Evolutionary conservation across 2,888 invertebrate species (phyloP).

Genomic region (Melanophora roralis): DNA sequence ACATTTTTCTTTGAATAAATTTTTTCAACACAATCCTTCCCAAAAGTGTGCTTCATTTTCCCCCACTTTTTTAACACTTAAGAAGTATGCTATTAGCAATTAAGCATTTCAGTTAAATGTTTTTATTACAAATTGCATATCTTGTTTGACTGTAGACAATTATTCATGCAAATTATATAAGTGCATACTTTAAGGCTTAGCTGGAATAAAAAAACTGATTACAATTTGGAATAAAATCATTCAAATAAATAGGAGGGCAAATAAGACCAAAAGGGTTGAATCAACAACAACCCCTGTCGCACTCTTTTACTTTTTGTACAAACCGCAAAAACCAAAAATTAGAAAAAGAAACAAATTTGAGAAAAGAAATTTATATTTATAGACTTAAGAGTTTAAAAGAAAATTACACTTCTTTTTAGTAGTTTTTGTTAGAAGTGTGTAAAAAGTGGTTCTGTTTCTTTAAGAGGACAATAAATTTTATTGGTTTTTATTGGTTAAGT

Average conservation of each 20-base stretch:
- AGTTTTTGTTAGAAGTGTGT: neutral
- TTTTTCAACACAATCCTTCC: too few relatives aligned
- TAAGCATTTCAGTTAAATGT: too few relatives aligned
- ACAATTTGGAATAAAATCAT: neutral
- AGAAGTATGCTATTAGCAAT: too few relatives aligned
- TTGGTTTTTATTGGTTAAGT: slow-evolving; percentile 37
- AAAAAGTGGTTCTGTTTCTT: slow-evolving; percentile 1
- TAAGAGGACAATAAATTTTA: slow-evolving; percentile 9
- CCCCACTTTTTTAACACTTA: too few relatives aligned
- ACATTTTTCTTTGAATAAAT: too few relatives aligned
- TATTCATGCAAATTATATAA: neutral
- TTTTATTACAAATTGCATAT: too few relatives aligned
- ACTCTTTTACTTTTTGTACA: neutral
- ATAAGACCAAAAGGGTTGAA: neutral
- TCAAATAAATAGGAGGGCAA: neutral
- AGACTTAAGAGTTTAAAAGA: slow-evolving; percentile 66
- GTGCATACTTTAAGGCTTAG: neutral
- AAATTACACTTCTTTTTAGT: slow-evolving; percentile 5
- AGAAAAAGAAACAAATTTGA: slow-evolving; percentile 42
- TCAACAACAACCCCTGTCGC: neutral
- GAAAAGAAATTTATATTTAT: slow-evolving; percentile 68
- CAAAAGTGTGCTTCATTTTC: too few relatives aligned
- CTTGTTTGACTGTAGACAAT: neutral
- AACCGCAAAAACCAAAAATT: slow-evolving; percentile 68
- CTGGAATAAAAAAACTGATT: neutral